Evolutionary conservation across 2,888 invertebrate genomes (phyloP), one percentile per base, ranked within the genome.

Genomic region (Drosophila barbarae): DNA sequence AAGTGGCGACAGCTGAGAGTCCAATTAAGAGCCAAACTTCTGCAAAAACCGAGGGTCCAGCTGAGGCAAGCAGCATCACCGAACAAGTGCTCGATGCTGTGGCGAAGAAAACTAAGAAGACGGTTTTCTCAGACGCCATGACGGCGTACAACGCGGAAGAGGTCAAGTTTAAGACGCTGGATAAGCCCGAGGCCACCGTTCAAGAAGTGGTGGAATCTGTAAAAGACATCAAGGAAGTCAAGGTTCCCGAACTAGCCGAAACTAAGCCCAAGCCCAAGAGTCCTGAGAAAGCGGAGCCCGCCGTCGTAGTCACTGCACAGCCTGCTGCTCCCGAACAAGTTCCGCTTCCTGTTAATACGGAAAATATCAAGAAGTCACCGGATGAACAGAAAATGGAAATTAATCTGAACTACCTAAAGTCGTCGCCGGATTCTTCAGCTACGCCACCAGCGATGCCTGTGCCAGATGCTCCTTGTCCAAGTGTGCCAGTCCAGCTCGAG

Each of bases 31-130:
- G 9, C 9, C 46, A 47, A 32, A 18, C 13, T 30, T 13, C 18
- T 7, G 18, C 53, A 2, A 50, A 5, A 9, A 56, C 65, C 10
- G 72, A 76, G 5, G 44, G 18, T 18, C 26, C 39, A 18, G 41
- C 36, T 3, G 69, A 69, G 13, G 63, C 18, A 9, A 61, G 67
- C 57, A 73, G 69, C 60, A 69, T 74, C 69, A 78, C 76, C 66
- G 88, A 90, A 44, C 87, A 90, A 66, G 82, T 86, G 12, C 77
- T 89, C 18, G 85, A 88, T 71, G 87, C 88, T 2, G 87, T 86
- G 32, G 87, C 89, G 2, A 88, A 90, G 72, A 89, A 89, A 71
- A 89, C 89, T 0, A 90, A 89, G 63, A 88, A 90, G 51, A 87
- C 87, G 3, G 66, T 88, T n/a, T 84, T 86, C 35, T 82, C 87